A percentile compares a stretch with the other conserved stretches of the same genome.
phyloP scores from a whole-genome alignment of 2,113 vertebrate genomes.

The Peromyscus californicus region DNA sequence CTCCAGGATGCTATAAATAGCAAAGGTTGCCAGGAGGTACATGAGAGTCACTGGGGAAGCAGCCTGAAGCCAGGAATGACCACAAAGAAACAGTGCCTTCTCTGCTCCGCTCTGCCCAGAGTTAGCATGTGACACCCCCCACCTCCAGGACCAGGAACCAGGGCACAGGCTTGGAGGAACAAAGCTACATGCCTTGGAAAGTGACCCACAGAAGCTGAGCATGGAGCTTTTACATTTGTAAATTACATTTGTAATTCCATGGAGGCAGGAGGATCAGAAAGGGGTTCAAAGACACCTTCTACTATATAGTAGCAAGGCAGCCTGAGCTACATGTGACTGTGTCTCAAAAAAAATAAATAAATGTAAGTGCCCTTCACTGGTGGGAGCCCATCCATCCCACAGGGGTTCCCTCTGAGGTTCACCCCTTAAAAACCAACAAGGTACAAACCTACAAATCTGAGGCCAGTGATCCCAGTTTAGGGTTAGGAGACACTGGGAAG shows the following conservation, averaged over 20 bases:
- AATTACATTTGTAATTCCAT: no score
- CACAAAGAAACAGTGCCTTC: neutral
- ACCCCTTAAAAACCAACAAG: neutral
- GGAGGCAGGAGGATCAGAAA: neutral
- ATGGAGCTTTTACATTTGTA: no score
- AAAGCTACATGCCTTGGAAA: neutral
- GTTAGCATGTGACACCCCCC: rapidly evolving
- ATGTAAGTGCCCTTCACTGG: neutral
- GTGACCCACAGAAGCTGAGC: neutral
- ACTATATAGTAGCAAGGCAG: neutral
- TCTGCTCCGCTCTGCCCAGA: neutral
- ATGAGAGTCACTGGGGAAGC: no score
- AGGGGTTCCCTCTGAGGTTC: neutral
- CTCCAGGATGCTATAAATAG: neutral
- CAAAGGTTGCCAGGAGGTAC: neutral
- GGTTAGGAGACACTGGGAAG: no score
- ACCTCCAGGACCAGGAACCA: no score
- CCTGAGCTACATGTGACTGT: neutral
- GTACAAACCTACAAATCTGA: neutral
- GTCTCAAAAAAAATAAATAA: neutral
- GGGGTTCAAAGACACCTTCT: neutral
- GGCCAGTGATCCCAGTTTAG: neutral
- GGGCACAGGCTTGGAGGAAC: neutral
- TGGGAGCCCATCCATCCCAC: neutral
- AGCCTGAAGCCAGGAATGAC: neutral